Conservation (phyloP, 1,140 invertebrate species). For the Trigoniulus corallinus region DNA sequence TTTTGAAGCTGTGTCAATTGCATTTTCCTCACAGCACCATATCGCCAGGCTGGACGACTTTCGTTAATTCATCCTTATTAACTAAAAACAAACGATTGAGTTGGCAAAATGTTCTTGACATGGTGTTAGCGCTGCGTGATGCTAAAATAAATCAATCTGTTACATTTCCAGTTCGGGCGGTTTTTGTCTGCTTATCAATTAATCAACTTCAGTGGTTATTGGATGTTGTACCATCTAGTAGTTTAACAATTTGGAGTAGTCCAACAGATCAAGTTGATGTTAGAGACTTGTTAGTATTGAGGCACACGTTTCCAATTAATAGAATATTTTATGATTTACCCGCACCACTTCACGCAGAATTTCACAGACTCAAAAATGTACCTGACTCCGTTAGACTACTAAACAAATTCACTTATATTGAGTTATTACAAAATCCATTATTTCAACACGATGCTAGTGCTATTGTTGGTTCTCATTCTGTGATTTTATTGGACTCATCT, state of each 20-base stretch:
- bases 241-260: slow-evolving; percentile 1
- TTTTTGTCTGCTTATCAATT: slow-evolving; percentile 44
- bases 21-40: slow-evolving; percentile 47
- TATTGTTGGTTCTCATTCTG: too few species aligned
- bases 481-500: too few species aligned
- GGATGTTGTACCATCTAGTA: neutral
- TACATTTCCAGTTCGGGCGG: slow-evolving; percentile 66
- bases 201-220: neutral
- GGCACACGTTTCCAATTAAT: neutral
- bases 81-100: slow-evolving; percentile 40
- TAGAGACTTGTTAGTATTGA: neutral
- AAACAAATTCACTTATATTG: too few species aligned
- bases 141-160: slow-evolving; percentile 41
- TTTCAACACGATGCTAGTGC: too few species aligned
- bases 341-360: too few species aligned
- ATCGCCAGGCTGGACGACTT: slow-evolving; percentile 77
- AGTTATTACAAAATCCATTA: too few species aligned
- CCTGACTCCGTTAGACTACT: too few species aligned
- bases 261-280: neutral
- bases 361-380: too few species aligned
- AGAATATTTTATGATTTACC: neutral
- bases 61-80: slow-evolving; percentile 27
- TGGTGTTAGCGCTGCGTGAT: slow-evolving; percentile 44
- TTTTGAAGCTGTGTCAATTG: slow-evolving; percentile 37
- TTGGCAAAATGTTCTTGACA: slow-evolving; percentile 44